Conservation (phyloP, 1,140 invertebrate genomes). For the Coptotermes formosanus region DNA sequence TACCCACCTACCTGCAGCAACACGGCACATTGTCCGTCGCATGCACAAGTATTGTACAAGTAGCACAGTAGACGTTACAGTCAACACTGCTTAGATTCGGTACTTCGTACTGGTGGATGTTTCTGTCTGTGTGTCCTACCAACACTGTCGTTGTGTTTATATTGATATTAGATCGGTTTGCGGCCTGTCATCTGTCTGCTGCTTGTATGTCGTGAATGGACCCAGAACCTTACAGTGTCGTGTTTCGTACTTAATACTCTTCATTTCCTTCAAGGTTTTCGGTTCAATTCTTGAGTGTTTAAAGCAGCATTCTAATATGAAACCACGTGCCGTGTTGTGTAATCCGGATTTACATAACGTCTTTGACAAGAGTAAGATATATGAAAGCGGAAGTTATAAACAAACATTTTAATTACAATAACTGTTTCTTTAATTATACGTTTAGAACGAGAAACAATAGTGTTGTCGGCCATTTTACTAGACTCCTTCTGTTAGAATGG, state of each 20-base stretch:
- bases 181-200: not conserved
- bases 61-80: no score
- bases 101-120: no score
- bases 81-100: no score
- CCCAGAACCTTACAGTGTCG: no score
- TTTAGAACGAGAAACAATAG: constrained; percentile 25
- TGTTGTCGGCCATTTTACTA: constrained; percentile 14
- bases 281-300: not conserved
- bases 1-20: no score
- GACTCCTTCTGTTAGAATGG: not conserved
- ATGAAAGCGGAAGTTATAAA: constrained; percentile 32
- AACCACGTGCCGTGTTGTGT: constrained; percentile 30
- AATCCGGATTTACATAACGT: constrained; percentile 30
- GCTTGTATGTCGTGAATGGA: not conserved
- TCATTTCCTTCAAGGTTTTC: not conserved
- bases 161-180: no score
- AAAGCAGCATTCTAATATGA: not conserved
- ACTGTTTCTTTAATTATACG: constrained; percentile 29
- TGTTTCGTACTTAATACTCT: not conserved
- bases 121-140: no score
- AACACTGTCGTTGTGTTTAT: no score
- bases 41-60: no score
- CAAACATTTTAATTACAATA: constrained; percentile 31
- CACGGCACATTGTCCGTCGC: no score
- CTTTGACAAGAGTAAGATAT: constrained; percentile 14